A percentile compares a stretch with the other conserved stretches of the same genome.
Evolutionary conservation across 2,888 invertebrate species (phyloP).

Genomic region (Caenorhabditis sp.): DNA sequence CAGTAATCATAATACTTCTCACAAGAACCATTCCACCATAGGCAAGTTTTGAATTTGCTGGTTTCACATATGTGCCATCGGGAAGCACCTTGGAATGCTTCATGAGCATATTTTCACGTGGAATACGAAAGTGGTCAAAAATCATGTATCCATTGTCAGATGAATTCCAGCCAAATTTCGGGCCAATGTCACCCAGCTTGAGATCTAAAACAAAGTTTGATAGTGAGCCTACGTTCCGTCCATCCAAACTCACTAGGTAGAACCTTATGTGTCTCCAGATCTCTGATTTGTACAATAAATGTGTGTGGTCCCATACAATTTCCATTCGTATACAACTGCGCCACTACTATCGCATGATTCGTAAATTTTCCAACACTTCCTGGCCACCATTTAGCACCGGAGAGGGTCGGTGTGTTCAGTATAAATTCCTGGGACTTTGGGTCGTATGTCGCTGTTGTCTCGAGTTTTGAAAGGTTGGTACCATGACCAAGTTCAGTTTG

Average conservation of each 20-base stretch:
- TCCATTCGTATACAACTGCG: slow-evolving; percentile 85
- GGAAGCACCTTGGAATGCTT: slow-evolving; percentile 81
- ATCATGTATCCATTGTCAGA: slow-evolving; percentile 92
- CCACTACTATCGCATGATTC: slow-evolving; percentile 89
- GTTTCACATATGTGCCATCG: slow-evolving; percentile 86
- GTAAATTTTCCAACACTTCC: slow-evolving; percentile 91
- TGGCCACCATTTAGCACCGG: slow-evolving; percentile 88
- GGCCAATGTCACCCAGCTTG: slow-evolving; percentile 91
- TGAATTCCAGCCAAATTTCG: slow-evolving; percentile 80
- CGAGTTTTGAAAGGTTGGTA: slow-evolving; percentile 84
- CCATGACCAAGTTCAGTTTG: slow-evolving; percentile 95
- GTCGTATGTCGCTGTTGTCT: slow-evolving; percentile 92
- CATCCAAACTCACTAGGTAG: slow-evolving; percentile 75
- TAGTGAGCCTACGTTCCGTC: too few species aligned
- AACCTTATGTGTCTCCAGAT: slow-evolving; percentile 15
- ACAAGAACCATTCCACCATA: slow-evolving; percentile 95
- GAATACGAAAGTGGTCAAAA: slow-evolving; percentile 86
- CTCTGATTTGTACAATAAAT: slow-evolving; percentile 87
- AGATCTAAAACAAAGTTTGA: slow-evolving; percentile 76
- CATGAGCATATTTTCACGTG: slow-evolving; percentile 90
- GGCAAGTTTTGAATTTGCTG: slow-evolving; percentile 84
- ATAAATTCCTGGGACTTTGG: slow-evolving; percentile 83
- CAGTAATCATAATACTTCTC: slow-evolving; percentile 77
- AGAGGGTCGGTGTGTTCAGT: slow-evolving; percentile 84
- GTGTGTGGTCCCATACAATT: slow-evolving; percentile 88